These are phyloP conservation scores for Suricata suricatta DNA, from an alignment of 2,113 vertebrate genomes.

Conservation along the genomic window DNA sequence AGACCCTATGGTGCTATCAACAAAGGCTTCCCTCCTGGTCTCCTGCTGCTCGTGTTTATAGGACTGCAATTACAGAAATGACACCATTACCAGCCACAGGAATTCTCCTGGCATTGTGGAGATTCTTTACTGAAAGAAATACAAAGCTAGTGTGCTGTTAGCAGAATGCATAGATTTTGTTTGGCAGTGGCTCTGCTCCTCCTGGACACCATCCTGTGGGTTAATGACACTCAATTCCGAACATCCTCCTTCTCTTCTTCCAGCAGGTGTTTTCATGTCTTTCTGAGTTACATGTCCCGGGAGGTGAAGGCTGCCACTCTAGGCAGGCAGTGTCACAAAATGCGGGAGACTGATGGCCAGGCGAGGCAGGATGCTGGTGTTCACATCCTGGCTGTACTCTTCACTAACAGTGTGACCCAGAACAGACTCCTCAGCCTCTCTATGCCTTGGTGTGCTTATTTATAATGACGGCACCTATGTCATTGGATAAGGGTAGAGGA, in stretches of 20 bases:
- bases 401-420: neutral
- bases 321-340: neutral
- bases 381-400: accelerated
- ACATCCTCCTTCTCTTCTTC: neutral
- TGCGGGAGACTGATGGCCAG: accelerated
- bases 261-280: neutral
- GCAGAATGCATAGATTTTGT: neutral
- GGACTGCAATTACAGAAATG: constrained; percentile 65
- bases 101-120: constrained; percentile 46
- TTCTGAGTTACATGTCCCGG: neutral
- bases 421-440: neutral
- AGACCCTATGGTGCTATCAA: constrained; percentile 33
- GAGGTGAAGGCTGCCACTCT: neutral
- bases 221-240: neutral
- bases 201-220: neutral
- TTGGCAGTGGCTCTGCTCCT: neutral
- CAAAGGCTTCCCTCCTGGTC: constrained; percentile 34
- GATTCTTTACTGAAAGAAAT: constrained; percentile 38
- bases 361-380: accelerated
- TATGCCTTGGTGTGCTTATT: neutral
- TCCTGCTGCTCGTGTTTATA: constrained; percentile 45
- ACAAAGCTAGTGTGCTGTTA: neutral
- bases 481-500: neutral
- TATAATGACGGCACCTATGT: neutral
- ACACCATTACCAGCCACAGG: constrained; percentile 40